Evolutionary conservation across 2,113 vertebrate species (phyloP).

Genomic region (Synchiropus splendidus): DNA sequence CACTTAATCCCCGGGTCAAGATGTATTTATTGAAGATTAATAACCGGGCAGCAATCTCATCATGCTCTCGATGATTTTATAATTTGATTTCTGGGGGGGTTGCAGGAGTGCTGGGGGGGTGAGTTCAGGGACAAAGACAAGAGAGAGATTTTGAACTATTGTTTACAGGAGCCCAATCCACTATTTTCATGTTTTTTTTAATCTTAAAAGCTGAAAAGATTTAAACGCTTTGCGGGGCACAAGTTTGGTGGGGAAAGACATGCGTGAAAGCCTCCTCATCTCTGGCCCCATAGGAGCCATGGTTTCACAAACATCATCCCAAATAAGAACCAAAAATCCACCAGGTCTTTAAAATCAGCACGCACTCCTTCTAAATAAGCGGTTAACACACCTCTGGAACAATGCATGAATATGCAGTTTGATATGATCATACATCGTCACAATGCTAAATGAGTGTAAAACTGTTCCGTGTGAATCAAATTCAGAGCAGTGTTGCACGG

Average conservation of each 20-base stretch:
- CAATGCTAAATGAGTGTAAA: too few relatives aligned
- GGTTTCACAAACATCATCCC: too few relatives aligned
- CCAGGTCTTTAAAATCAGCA: too few relatives aligned
- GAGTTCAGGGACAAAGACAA: slow-evolving; percentile 48
- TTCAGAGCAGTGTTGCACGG: too few relatives aligned
- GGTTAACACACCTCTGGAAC: too few relatives aligned
- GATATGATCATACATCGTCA: too few relatives aligned
- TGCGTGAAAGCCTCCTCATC: too few relatives aligned
- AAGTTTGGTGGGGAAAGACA: not conserved
- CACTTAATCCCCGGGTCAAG: slow-evolving; percentile 70
- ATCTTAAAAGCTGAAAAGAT: slow-evolving; percentile 11
- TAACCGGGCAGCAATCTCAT: slow-evolving; percentile 73
- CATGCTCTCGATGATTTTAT: slow-evolving; percentile 73
- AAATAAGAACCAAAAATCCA: too few relatives aligned
- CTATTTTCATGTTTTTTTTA: slow-evolving; percentile 3
- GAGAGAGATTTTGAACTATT: slow-evolving; percentile 34
- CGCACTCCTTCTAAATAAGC: too few relatives aligned
- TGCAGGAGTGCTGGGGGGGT: slow-evolving; percentile 18
- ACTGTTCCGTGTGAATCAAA: too few relatives aligned
- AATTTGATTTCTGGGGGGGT: slow-evolving; percentile 58
- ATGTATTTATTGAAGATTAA: slow-evolving; percentile 80
- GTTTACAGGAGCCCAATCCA: slow-evolving; percentile 20
- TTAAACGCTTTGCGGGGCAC: not conserved
- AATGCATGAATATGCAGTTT: too few relatives aligned
- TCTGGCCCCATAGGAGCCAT: too few relatives aligned